phyloP scores from a whole-genome alignment of 1,140 invertebrate genomes.

The Steinernema feltiae region DNA sequence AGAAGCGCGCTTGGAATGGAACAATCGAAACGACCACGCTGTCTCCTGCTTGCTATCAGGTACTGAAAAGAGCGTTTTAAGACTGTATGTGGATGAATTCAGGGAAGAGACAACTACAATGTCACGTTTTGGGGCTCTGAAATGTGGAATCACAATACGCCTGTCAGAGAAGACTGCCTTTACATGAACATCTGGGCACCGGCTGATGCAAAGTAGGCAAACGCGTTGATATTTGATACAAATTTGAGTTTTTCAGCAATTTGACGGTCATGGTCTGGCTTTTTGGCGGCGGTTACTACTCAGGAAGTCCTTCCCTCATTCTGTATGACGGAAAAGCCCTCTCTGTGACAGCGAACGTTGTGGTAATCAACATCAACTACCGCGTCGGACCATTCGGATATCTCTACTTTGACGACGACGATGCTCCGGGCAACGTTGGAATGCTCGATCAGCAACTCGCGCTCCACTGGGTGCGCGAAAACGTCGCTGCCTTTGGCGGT shows the following conservation, averaged over 20 bases:
- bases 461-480: conserved; percentile 83
- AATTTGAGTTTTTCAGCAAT: conserved; percentile 41
- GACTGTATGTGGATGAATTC: conserved; percentile 25
- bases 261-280: conserved; percentile 57
- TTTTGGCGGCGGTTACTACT: conserved; percentile 56
- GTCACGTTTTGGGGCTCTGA: conserved; percentile 56
- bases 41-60: conserved; percentile 48
- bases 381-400: conserved; percentile 56
- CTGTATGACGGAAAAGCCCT: conserved; percentile 56
- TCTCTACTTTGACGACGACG: conserved; percentile 59
- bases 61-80: conserved; percentile 13
- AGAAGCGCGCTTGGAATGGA: conserved; percentile 52
- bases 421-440: conserved; percentile 87
- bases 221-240: not conserved
- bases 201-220: conserved; percentile 34
- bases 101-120: conserved; percentile 52
- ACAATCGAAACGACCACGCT: conserved; percentile 46
- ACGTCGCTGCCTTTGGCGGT: conserved; percentile 85
- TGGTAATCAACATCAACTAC: conserved; percentile 57
- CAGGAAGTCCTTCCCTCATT: conserved; percentile 50
- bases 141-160: conserved; percentile 59
- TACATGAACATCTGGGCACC: conserved; percentile 58
- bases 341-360: conserved; percentile 48
- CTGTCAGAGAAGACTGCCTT: conserved; percentile 53
- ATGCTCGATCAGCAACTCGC: conserved; percentile 77